Evolutionary conservation across 1,140 invertebrate species (phyloP).

Genomic region (Temnothorax curvispinosus): DNA sequence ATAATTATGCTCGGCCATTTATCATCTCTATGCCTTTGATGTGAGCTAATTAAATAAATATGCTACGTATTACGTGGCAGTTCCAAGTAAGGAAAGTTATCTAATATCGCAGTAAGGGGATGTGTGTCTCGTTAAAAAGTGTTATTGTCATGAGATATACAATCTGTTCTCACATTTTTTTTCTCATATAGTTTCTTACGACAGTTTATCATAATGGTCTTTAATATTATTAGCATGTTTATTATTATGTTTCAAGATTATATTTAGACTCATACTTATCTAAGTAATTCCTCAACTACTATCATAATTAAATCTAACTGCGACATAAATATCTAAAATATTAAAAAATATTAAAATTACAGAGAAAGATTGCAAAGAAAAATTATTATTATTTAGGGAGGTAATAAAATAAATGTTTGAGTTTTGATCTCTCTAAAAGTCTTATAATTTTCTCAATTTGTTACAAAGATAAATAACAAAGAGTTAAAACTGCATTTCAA

Average conservation of each 20-base stretch:
- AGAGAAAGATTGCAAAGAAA: background rate
- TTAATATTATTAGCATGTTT: too few relatives aligned
- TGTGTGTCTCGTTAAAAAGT: background rate
- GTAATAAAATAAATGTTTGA: background rate
- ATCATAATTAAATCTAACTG: background rate
- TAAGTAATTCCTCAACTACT: background rate
- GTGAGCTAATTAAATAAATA: conserved; percentile 40
- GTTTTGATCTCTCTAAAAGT: background rate
- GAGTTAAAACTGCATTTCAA: background rate
- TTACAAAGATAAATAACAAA: background rate
- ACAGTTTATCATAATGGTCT: background rate
- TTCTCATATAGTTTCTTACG: background rate
- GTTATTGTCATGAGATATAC: background rate
- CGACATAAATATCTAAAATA: background rate
- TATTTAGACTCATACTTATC: background rate
- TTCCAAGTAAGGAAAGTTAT: background rate
- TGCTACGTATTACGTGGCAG: background rate
- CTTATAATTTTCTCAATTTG: background rate
- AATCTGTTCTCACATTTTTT: background rate
- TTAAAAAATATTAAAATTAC: background rate
- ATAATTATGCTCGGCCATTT: conserved; percentile 22
- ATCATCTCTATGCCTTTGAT: conserved; percentile 36
- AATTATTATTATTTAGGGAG: background rate
- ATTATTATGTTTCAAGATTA: background rate
- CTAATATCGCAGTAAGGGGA: background rate